Conservation (phyloP, 2,797 vertebrate species). For the Diglossa cyanea region DNA sequence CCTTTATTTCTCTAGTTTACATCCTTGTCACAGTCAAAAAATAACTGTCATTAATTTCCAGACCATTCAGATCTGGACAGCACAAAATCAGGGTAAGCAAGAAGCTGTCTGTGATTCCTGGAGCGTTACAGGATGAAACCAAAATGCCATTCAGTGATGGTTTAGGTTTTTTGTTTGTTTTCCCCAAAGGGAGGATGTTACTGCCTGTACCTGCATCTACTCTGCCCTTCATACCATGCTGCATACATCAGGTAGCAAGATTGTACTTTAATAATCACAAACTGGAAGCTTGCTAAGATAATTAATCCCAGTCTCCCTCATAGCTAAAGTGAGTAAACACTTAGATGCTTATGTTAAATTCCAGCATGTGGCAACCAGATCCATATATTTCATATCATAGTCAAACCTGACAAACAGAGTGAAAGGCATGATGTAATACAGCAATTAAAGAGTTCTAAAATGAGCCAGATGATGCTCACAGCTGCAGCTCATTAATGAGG, state of each 20-base stretch:
- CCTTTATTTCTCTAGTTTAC: neutral
- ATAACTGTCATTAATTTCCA: neutral
- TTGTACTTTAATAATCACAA: neutral
- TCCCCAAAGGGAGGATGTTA: neutral
- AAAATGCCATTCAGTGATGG: neutral
- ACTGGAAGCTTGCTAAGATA: neutral
- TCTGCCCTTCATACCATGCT: neutral
- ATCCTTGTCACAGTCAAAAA: neutral
- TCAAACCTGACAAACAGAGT: constrained; percentile 10
- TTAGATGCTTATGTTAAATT: neutral
- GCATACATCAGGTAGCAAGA: neutral
- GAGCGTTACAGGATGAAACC: neutral
- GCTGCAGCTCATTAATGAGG: constrained; percentile 2
- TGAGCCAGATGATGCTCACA: constrained; percentile 7
- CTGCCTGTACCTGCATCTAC: neutral
- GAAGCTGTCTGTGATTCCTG: neutral
- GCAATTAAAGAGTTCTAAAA: constrained; percentile 2
- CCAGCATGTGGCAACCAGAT: constrained; percentile 30
- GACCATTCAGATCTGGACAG: neutral
- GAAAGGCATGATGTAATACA: neutral
- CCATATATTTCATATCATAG: neutral
- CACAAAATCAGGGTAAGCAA: neutral
- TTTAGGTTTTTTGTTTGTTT: neutral
- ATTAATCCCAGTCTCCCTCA: neutral
- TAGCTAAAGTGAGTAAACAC: neutral